Conservation (phyloP, 2,113 vertebrate species). For the Haemorhous mexicanus region DNA sequence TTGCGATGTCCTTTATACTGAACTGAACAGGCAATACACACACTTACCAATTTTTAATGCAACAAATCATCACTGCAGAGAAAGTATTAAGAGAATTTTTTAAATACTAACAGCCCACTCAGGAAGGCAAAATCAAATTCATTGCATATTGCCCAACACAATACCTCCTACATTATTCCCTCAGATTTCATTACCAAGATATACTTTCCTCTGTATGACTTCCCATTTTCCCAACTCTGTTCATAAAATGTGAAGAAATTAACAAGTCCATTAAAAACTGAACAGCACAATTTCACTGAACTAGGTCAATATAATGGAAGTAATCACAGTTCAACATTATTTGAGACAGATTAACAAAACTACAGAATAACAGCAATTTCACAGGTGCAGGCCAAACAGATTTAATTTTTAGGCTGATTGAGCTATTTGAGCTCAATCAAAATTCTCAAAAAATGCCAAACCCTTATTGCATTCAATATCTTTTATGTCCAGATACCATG, state of each 20-base stretch:
- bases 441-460: neutral
- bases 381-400: neutral
- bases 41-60: slow-evolving; percentile 50
- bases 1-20: neutral
- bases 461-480: neutral
- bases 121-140: slow-evolving; percentile 82
- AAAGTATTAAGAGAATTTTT: slow-evolving; percentile 76
- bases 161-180: slow-evolving; percentile 85
- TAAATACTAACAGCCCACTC: slow-evolving; percentile 85
- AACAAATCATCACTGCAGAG: slow-evolving; percentile 44
- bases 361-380: neutral
- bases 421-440: neutral
- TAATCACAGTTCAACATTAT: neutral
- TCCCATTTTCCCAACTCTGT: neutral
- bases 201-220: slow-evolving; percentile 37
- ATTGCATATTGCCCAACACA: slow-evolving; percentile 70
- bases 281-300: neutral
- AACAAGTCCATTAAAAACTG: neutral
- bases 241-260: neutral
- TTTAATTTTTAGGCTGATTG: slow-evolving; percentile 6
- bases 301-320: neutral
- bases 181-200: slow-evolving; percentile 62
- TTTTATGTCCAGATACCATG: neutral
- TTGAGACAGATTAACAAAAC: neutral
- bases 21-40: neutral